Conservation (phyloP, 2,888 invertebrate genomes). For the Chalcis sispes region DNA sequence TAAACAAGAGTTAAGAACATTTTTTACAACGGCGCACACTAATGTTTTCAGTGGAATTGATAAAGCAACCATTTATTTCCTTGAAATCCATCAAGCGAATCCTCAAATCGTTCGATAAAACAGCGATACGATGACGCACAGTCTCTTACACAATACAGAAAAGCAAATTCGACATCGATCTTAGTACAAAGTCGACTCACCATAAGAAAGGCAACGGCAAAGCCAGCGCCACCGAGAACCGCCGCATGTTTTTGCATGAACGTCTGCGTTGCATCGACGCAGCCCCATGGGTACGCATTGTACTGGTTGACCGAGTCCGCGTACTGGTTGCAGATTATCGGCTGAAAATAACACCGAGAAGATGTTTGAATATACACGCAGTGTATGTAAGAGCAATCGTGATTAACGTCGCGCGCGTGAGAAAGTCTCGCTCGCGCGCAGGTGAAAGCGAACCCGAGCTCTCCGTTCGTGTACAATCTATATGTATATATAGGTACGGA, state of each 20-base stretch:
- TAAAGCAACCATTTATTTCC: too few relatives aligned
- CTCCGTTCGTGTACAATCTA: background rate
- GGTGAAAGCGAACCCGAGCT: slow-evolving; percentile 2
- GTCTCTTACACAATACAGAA: too few relatives aligned
- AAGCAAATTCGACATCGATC: too few relatives aligned
- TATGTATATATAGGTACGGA: too few relatives aligned
- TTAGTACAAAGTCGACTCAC: slow-evolving; percentile 76
- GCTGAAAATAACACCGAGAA: slow-evolving; percentile 73
- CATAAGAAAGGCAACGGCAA: slow-evolving; percentile 90
- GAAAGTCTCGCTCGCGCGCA: slow-evolving; percentile 59
- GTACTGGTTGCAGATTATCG: slow-evolving; percentile 67
- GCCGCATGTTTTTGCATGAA: slow-evolving; percentile 87
- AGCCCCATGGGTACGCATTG: slow-evolving; percentile 86
- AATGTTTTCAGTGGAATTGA: too few relatives aligned
- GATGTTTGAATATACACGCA: background rate
- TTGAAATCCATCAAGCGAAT: background rate
- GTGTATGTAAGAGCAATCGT: background rate
- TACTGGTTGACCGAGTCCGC: slow-evolving; percentile 61
- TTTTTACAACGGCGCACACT: too few relatives aligned
- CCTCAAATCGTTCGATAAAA: background rate
- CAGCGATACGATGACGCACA: too few relatives aligned
- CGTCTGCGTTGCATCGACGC: slow-evolving; percentile 83
- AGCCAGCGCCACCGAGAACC: slow-evolving; percentile 88
- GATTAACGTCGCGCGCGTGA: slow-evolving; percentile 16
- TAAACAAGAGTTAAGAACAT: too few relatives aligned